Evolutionary conservation across 1,140 invertebrate genomes (phyloP).

Genomic region (Cheumatopsyche charites): DNA sequence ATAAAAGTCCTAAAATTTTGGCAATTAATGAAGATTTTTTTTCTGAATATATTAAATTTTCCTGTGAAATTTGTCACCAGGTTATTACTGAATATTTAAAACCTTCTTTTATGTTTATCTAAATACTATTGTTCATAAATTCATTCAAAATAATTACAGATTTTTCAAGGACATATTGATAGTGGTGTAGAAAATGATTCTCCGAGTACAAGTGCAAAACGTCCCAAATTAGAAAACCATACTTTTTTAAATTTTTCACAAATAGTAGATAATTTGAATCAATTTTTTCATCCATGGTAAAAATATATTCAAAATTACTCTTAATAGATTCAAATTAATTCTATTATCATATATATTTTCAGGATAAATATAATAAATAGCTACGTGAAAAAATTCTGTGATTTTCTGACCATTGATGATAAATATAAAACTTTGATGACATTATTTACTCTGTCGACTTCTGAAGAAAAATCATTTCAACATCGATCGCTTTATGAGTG

Average conservation of each 20-base stretch:
- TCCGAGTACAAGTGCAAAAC: conserved; percentile 23
- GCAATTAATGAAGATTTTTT: conserved; percentile 26
- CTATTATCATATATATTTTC: conserved; percentile 27
- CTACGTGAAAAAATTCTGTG: conserved; percentile 53
- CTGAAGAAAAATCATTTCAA: conserved; percentile 44
- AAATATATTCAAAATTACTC: background rate
- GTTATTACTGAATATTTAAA: conserved; percentile 19
- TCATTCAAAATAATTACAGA: background rate
- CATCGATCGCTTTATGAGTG: conserved; percentile 51
- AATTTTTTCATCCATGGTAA: conserved; percentile 55
- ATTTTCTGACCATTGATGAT: conserved; percentile 47
- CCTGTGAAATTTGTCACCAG: conserved; percentile 41
- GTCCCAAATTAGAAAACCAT: conserved; percentile 34
- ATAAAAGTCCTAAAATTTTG: background rate
- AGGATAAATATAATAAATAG: conserved; percentile 53
- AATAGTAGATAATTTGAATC: conserved; percentile 51
- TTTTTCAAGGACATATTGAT: conserved; percentile 33
- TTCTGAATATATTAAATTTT: conserved; percentile 35
- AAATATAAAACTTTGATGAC: conserved; percentile 49
- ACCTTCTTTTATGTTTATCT: background rate
- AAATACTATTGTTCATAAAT: background rate
- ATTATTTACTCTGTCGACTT: conserved; percentile 49
- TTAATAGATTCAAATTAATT: background rate
- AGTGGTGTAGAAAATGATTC: background rate
- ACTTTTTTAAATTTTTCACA: conserved; percentile 26